These are phyloP conservation scores for Eremobia ochroleuca DNA, from an alignment of 2,888 invertebrate genomes.

Conservation along the genomic window DNA sequence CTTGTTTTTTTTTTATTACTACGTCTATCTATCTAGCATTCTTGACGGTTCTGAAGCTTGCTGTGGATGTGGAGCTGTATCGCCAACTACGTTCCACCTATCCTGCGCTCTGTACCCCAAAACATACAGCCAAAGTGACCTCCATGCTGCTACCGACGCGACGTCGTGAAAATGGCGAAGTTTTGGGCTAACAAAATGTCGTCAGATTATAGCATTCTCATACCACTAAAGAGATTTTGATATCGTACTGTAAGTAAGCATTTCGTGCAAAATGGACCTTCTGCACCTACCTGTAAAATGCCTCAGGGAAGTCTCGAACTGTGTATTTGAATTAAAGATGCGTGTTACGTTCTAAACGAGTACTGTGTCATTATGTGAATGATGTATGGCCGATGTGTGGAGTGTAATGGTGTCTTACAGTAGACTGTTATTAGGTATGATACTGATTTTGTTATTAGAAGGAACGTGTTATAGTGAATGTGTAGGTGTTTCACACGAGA, in stretches of 20 bases:
- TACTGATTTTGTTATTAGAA: conserved; percentile 45
- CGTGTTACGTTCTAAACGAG: conserved; percentile 47
- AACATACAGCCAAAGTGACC: no score
- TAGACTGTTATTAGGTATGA: conserved; percentile 27
- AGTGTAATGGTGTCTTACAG: conserved; percentile 25
- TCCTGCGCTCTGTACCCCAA: no score
- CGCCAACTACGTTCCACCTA: no score
- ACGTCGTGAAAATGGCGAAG: no score
- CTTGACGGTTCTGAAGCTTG: no score
- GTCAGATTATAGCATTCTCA: background rate
- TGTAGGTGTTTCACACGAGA: background rate
- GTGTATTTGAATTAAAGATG: conserved; percentile 62
- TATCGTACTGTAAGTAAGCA: background rate
- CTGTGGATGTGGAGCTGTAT: no score
- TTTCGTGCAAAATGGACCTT: background rate
- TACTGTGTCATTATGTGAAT: conserved; percentile 54
- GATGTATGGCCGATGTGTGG: conserved; percentile 33
- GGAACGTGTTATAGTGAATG: background rate
- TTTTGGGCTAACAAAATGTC: no score
- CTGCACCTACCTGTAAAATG: conserved; percentile 4
- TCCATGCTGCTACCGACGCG: no score
- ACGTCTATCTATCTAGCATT: background rate
- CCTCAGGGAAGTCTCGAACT: conserved; percentile 37
- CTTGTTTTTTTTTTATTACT: no score
- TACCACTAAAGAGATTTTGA: background rate